Conservation (phyloP, 1,140 invertebrate genomes). For the Drosophila ficusphila region DNA sequence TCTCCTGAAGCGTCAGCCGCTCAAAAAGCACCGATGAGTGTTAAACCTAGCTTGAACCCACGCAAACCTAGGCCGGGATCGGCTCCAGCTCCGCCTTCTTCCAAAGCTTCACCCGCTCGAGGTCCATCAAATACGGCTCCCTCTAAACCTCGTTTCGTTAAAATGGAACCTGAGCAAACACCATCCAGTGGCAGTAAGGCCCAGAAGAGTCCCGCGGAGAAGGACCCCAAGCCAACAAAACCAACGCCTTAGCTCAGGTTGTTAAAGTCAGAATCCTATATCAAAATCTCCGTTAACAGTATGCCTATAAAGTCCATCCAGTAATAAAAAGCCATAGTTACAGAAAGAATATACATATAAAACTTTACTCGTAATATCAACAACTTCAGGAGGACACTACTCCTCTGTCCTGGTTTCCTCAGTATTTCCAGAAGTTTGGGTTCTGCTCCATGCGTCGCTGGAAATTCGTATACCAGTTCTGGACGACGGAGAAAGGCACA, state of each 20-base stretch:
- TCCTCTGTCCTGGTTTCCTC: neutral
- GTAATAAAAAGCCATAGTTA: neutral
- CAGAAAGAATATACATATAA: constrained; percentile 25
- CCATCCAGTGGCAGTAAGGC: neutral
- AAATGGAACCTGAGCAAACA: neutral
- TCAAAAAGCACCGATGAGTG: neutral
- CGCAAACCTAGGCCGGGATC: neutral
- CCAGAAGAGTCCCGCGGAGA: neutral
- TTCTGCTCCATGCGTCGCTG: constrained; percentile 94
- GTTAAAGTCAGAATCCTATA: neutral
- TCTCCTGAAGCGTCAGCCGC: neutral
- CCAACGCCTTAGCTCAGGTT: neutral
- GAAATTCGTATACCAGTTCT: constrained; percentile 97
- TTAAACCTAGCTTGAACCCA: neutral
- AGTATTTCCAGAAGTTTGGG: constrained; percentile 96
- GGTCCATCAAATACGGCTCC: neutral
- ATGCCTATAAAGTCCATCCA: neutral
- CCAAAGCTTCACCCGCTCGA: neutral
- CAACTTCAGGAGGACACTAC: neutral
- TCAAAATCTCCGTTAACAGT: neutral
- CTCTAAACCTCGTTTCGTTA: neutral
- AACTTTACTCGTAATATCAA: constrained; percentile 36
- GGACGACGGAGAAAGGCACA: constrained; percentile 93
- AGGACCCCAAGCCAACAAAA: neutral
- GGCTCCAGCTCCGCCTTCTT: neutral